Conservation (phyloP, 2,113 vertebrate species). For the Dicentrarchus labrax region DNA sequence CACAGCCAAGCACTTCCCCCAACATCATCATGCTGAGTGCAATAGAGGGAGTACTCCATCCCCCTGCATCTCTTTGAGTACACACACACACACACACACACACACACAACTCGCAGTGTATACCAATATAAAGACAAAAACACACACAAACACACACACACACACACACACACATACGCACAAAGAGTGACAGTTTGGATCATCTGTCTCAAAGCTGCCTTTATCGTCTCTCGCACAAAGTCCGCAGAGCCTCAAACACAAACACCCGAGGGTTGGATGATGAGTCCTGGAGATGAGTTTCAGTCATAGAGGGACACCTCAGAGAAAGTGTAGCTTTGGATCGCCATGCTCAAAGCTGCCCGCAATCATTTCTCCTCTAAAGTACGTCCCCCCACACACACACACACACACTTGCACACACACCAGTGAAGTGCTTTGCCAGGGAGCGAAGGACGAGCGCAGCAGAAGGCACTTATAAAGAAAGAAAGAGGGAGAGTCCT, state of each 20-base stretch:
- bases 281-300: slow-evolving; percentile 65
- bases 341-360: slow-evolving; percentile 62
- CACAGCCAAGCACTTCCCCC: slow-evolving; percentile 59
- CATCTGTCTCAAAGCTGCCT: slow-evolving; percentile 67
- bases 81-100: slow-evolving; percentile 9
- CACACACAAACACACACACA: slow-evolving; percentile 16
- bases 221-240: slow-evolving; percentile 55
- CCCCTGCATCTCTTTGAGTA: slow-evolving; percentile 39
- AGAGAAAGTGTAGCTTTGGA: slow-evolving; percentile 71
- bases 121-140: slow-evolving; percentile 24
- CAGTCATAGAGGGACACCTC: slow-evolving; percentile 57
- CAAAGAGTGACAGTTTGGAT: slow-evolving; percentile 54
- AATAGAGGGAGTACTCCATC: slow-evolving; percentile 56
- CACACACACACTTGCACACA: slow-evolving; percentile 22
- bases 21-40: slow-evolving; percentile 66
- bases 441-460: slow-evolving; percentile 44
- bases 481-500: slow-evolving; percentile 75
- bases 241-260: slow-evolving; percentile 9
- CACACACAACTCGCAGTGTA: not conserved
- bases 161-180: slow-evolving; percentile 17
- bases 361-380: slow-evolving; percentile 65
- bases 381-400: slow-evolving; percentile 9
- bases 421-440: slow-evolving; percentile 30
- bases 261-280: slow-evolving; percentile 22
- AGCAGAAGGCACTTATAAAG: slow-evolving; percentile 56